Base-by-base conservation (phyloP, 2,797 vertebrate genomes). In the Leuciscus waleckii region DNA sequence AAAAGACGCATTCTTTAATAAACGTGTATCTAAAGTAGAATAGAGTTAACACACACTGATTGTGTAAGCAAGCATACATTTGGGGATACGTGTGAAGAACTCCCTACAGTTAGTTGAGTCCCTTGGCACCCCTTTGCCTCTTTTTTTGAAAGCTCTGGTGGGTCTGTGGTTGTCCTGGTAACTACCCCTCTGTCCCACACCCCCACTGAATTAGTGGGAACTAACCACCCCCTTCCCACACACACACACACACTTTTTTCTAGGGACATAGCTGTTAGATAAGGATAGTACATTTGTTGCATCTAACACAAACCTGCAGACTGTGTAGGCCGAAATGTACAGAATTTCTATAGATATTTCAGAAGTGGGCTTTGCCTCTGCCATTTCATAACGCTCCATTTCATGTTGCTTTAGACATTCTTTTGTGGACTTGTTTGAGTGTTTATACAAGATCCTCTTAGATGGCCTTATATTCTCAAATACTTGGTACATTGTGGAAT, bases 321-420 rank as follows among this genome's bases (percentile, higher is more conserved):
- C 32, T 16, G 19, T 54, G 10, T 32, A 56, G 19, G 32, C 49
- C 32, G 37, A 56, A 76, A 76, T 76, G 51, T 41, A n/a, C 39
- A 63, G 1, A 43, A 41, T 63, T 79, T 79, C 39, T 46, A 13
- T 32, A 43, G 23, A 43, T 51, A 43, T 68, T 67, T 79, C 1
- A 67, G 43, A 68, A 37, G 7, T 51, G 43, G 19, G 21, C 16
- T 74, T 17, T 74, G 16, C 1, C 70, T 46, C 43, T 0, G 11
- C 23, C 43, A 49, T 46, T 74, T 74, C 70, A 91, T 81, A 89
- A 86, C 67, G 81, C 89, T 89, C 88, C 90, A 89, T 90, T 90
- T 88, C 89, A 91, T 91, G 90, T 91, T 89, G 89, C 85, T 41
- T 23, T 61, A 82, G 78, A 82, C 54, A 39, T 87, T 82, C 56